Percentiles rank a stretch among this genome's conserved stretches.
phyloP scores from a whole-genome alignment of 2,113 vertebrate genomes.

The Thalassarche chlororhynchos region DNA sequence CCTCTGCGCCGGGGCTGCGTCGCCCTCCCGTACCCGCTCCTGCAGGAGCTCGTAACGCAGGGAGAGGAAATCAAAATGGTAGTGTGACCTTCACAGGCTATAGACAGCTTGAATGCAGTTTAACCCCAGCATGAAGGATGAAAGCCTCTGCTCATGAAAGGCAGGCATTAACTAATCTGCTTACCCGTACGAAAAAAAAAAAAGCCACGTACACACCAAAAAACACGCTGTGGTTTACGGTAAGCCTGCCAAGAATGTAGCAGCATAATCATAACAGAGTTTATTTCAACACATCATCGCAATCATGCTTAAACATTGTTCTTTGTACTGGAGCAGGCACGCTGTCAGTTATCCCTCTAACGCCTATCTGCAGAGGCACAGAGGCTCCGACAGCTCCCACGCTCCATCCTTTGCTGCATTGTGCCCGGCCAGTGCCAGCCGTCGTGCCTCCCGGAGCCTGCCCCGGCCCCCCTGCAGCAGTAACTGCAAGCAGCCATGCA shows the following conservation, averaged over 20 bases:
- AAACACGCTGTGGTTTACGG: not conserved
- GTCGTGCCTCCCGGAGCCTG: not conserved
- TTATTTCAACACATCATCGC: slow-evolving; percentile 5
- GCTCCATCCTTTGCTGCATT: not conserved
- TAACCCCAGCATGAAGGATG: slow-evolving; percentile 42
- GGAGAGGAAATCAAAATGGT: slow-evolving; percentile 51
- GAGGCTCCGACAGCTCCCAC: not conserved
- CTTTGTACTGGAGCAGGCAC: not conserved
- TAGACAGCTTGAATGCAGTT: not conserved
- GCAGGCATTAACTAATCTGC: slow-evolving; percentile 44
- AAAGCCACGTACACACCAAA: slow-evolving; percentile 23
- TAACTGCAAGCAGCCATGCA: not conserved
- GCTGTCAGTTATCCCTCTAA: not conserved
- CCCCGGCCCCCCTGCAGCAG: not conserved
- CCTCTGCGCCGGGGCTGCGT: rapidly evolving
- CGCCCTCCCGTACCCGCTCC: rapidly evolving
- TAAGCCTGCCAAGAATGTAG: not conserved
- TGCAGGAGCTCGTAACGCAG: not conserved
- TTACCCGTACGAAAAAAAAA: not conserved
- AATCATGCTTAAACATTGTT: not conserved
- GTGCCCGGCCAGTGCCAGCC: not conserved
- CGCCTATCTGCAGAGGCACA: not conserved
- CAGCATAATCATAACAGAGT: not conserved
- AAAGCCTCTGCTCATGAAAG: slow-evolving; percentile 28
- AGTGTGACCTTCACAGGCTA: slow-evolving; percentile 38